A percentile compares a stretch with the other conserved stretches of the same genome.
These are phyloP conservation scores for Forficula auricularia DNA, from an alignment of 1,140 invertebrate genomes.

Conservation along the genomic window DNA sequence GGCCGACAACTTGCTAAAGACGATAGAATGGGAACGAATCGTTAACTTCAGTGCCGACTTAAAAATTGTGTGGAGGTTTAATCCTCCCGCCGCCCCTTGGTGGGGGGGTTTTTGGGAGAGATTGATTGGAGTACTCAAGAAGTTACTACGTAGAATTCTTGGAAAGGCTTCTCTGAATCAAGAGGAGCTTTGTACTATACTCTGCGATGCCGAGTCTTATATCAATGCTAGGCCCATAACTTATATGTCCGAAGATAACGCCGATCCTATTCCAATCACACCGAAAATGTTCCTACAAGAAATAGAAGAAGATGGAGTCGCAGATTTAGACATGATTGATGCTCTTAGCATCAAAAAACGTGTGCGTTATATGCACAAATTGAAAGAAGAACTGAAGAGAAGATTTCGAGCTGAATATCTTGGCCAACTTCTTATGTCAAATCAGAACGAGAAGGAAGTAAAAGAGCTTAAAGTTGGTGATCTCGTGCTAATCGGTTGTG, in stretches of 20 bases:
- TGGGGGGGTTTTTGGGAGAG: slow-evolving; percentile 26
- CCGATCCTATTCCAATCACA: slow-evolving; percentile 9
- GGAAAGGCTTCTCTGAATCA: slow-evolving; percentile 16
- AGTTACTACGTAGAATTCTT: slow-evolving; percentile 16
- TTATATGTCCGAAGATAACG: slow-evolving; percentile 17
- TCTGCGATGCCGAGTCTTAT: slow-evolving; percentile 19
- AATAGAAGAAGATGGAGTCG: slow-evolving; percentile 10
- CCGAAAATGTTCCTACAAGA: slow-evolving; percentile 19
- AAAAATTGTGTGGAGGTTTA: slow-evolving; percentile 22
- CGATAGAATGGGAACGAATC: slow-evolving; percentile 13
- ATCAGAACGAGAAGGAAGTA: too few relatives aligned
- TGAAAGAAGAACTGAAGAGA: slow-evolving; percentile 1
- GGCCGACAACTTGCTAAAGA: slow-evolving; percentile 15
- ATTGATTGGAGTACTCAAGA: slow-evolving; percentile 23
- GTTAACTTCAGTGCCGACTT: slow-evolving; percentile 4
- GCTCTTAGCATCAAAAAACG: slow-evolving; percentile 3
- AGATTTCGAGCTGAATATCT: slow-evolving; percentile 8
- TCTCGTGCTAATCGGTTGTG: too few relatives aligned
- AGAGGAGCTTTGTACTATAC: slow-evolving; percentile 20
- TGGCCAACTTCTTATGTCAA: slow-evolving; percentile 1
- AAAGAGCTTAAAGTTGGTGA: too few relatives aligned
- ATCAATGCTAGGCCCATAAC: slow-evolving; percentile 23
- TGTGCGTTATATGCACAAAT: neutral
- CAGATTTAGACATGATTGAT: slow-evolving; percentile 12
- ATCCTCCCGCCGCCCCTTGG: slow-evolving; percentile 23